Base-by-base conservation (phyloP, 2,888 invertebrate genomes). In the Lumbricus terrestris region DNA sequence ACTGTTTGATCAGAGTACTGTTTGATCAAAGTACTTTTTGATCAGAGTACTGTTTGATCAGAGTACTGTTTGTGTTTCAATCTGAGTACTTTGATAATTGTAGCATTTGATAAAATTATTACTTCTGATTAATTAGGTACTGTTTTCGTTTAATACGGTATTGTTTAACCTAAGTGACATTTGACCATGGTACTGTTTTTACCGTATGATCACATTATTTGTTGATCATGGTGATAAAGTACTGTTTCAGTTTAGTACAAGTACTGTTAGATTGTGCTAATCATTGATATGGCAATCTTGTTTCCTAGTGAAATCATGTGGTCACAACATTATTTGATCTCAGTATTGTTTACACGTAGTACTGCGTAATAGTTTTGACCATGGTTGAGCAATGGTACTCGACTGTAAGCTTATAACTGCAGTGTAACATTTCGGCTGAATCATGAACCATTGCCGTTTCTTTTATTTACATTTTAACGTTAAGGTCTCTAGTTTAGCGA, bases 301-400 rank as follows among this genome's bases (percentile, higher is more conserved):
- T 69, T 69, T 69, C 69, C n/a, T 16, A 69, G 69, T n/a, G n/a
- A 69, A 69, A 69, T n/a, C n/a, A n/a, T 69, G 69, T 69, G 69
- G 69, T 69, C 69, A 69, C 69, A 69, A n/a, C n/a, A n/a, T 69
- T 69, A n/a, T n/a, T 69, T 69, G 69, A 69, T 69, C 69, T 69
- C 69, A 69, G n/a, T 69, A 69, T 69, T 69, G 69, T 69, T 69
- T 69, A n/a, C 69, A n/a, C n/a, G 69, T 69, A n/a, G 69, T 69
- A 69, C 69, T 69, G 69, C 69, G 29, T 69, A 69, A 69, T n/a
- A 16, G 69, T 69, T 69, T 69, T 6, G 13, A 29, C n/a, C 69
- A 29, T n/a, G n/a, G 69, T 69, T 69, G 69, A n/a, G 69, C 29
- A 29, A n/a, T 69, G 69, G n/a, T 8, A n/a, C n/a, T 69, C 13